phyloP scores from a whole-genome alignment of 2,797 vertebrate genomes.

The Neostethus bicornis region DNA sequence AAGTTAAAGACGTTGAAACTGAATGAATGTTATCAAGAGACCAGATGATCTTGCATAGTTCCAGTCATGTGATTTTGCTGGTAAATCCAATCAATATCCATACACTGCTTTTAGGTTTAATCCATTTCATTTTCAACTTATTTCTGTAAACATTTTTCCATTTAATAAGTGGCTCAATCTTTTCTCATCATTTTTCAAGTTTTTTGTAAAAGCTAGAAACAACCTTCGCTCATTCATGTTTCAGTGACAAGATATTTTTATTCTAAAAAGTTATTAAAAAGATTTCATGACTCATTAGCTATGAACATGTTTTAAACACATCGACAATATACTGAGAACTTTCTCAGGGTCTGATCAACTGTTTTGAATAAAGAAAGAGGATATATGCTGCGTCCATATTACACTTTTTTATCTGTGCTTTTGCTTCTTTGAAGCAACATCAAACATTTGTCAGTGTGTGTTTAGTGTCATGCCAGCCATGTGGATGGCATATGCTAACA shows the following conservation, averaged over 20 bases:
- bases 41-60: background rate
- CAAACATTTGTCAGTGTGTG: slow-evolving; percentile 80
- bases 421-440: slow-evolving; percentile 81
- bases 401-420: slow-evolving; percentile 69
- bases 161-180: slow-evolving; percentile 34
- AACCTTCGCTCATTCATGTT: too few species aligned
- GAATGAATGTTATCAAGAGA: too few species aligned
- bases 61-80: background rate
- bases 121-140: slow-evolving; percentile 7
- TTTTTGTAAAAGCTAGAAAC: too few species aligned
- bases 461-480: slow-evolving; percentile 88
- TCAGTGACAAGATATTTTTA: slow-evolving; percentile 58
- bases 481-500: slow-evolving; percentile 89
- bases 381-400: slow-evolving; percentile 76
- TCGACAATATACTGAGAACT: slow-evolving; percentile 47
- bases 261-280: slow-evolving; percentile 55
- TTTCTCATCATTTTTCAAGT: too few species aligned
- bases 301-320: slow-evolving; percentile 51
- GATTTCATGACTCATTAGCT: slow-evolving; percentile 49
- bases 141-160: slow-evolving; percentile 28
- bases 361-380: slow-evolving; percentile 63
- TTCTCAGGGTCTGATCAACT: slow-evolving; percentile 59
- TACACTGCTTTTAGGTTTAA: slow-evolving; percentile 11
- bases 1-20: too few species aligned
- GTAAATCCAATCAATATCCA: too few species aligned